Base-by-base conservation (phyloP, 53 echinoderm and acorn worm species). In the Astropecten irregularis region DNA sequence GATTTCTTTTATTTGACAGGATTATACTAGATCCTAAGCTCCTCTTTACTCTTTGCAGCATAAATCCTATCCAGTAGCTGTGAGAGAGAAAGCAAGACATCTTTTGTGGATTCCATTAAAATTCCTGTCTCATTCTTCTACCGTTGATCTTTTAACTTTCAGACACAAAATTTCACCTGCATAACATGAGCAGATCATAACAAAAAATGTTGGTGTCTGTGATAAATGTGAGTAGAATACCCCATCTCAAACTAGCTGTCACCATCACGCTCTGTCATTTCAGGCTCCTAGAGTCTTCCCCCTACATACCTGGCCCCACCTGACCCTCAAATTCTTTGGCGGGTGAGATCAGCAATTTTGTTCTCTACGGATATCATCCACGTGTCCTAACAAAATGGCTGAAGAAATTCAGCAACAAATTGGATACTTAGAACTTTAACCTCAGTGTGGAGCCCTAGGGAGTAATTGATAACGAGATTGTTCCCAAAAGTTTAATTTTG, bases 401-500 rank as follows among this genome's bases (percentile, higher is more conserved):
- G 2, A 62, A 49, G 49, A 79, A 49, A 61, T 59, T 49, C 79
- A 60, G 35, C 71, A 79, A 47, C 79, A 61, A 79, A 79, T 79
- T 79, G 79, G 79, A 62, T 42, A 56, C 20, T 33, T 47, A 19
- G 79, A 79, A 9, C 62, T 62, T 32, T 79, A 31, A 61, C 79
- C 79, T 32, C 3, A 6, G 21, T 11, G 3, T 4, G 2, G 27
- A 62, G 34, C 79, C 38, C 62, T 3, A 48, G 77, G 62, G 79
- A 79, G 79, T 48, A 60, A 79, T 79, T 79, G 44, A 13, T 15
- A n/a, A 30, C 14, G 32, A 77, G 62, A 79, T 79, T 62, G 62
- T 19, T 79, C 79, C 79, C 62, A 61, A 25, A 79, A 79, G 62
- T 79, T 79, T 79, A 60, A 79, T 79, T 63, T 61, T 60, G 20